Base-by-base conservation (phyloP, 2,797 vertebrate species). In the Anguilla marmorata region DNA sequence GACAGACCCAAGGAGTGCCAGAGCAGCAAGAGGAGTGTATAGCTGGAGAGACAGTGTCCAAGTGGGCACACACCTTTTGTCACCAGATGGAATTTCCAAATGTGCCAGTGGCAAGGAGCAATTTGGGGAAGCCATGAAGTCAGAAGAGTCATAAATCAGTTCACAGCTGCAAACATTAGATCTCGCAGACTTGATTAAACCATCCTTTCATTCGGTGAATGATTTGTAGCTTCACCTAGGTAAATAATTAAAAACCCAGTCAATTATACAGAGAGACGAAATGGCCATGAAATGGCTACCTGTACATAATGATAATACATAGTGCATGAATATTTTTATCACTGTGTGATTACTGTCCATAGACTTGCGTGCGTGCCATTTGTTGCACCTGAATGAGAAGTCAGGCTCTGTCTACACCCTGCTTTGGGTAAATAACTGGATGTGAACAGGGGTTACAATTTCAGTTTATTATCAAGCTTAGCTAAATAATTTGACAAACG, bases 1-100 rank as follows among this genome's bases (percentile, higher is more conserved):
- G 93, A 94, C 90, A 89, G 93, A 93, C 80, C 9, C 19, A 11
- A 27, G 60, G 82, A n/a, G 58, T n/a, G 87, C 33, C 14, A 9
- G 63, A 72, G 19, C 80, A 41, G 30, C 12, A 45, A 16, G 87
- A 84, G 30, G 27, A 66, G 80, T 37, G 60, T 27, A 9, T 27
- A 60, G 48, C 4, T 11, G 48, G 48, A 63, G 63, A 82, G 66
- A 54, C 16, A 16, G 63, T 14, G 54, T 50, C 74, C 58, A n/a
- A 24, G 37, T 2, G 54, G 80, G 58, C 84, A 7, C 27, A 56
- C 58, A 84, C 82, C 33, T 72, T 84, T 69, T 56, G 37, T 52
- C 58, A 63, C 76, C 11, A 63, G 79, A 87, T 3, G 19, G 21
- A 79, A 48, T 27, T 58, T 87, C 21, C 60, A 14, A 82, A 82